These are phyloP conservation scores for Myrmophylax atrothorax DNA, from an alignment of 2,113 vertebrate species.

Conservation along the genomic window DNA sequence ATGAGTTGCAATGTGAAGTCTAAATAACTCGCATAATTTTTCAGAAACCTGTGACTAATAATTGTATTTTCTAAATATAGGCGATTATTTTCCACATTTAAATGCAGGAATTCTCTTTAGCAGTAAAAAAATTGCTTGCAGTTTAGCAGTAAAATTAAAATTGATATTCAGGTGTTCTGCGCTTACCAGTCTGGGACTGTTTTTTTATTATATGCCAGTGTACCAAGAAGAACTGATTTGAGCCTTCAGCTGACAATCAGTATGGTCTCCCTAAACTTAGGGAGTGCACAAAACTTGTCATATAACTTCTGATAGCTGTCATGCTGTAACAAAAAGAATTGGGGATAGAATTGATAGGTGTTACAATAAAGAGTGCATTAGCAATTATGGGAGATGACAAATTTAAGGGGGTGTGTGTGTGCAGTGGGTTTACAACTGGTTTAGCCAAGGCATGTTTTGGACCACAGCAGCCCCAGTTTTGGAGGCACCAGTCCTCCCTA, in stretches of 20 bases:
- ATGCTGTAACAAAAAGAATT: background rate
- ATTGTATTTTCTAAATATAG: background rate
- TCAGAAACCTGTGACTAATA: background rate
- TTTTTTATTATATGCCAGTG: background rate
- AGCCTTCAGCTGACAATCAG: background rate
- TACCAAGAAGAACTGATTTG: background rate
- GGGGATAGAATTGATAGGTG: background rate
- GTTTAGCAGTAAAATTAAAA: too few species aligned
- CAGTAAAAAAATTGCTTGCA: too few species aligned
- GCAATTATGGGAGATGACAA: background rate
- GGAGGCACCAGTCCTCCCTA: background rate
- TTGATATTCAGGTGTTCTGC: background rate
- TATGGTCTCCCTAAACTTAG: background rate
- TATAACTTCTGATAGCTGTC: background rate
- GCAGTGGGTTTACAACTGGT: background rate
- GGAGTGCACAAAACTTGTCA: background rate
- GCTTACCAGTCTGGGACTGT: background rate
- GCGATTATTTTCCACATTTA: background rate
- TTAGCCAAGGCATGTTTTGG: background rate
- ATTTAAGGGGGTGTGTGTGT: background rate
- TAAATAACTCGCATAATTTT: background rate
- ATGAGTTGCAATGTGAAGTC: background rate
- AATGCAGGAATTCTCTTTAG: background rate
- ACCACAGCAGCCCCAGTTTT: background rate
- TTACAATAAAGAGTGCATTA: background rate